Percentiles rank a stretch among this genome's conserved stretches.
Conservation (phyloP, 2,113 vertebrate genomes). For the Microtus montanus region DNA sequence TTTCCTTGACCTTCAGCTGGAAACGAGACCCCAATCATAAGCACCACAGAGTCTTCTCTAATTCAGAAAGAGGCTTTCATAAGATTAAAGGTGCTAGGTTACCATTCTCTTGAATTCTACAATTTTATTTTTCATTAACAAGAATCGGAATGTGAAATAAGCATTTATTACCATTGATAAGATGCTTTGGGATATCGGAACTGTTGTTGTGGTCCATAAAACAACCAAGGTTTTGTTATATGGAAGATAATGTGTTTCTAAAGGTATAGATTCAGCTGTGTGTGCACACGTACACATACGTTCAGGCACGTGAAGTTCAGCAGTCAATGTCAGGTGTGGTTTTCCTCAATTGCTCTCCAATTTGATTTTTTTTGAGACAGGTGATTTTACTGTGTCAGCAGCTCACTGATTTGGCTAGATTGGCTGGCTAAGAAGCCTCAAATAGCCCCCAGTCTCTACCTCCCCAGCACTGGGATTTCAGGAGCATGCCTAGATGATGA, state of each 20-base stretch:
- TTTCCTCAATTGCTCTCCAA: not conserved
- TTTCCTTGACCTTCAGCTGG: not conserved
- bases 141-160: not conserved
- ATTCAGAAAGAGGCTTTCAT: constrained; percentile 40
- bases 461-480: not conserved
- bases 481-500: not conserved
- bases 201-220: not conserved
- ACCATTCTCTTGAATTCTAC: not conserved
- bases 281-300: not conserved
- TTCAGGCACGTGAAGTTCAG: no score
- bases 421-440: not conserved
- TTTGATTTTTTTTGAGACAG: not conserved
- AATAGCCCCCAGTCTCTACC: not conserved
- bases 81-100: constrained; percentile 20
- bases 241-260: constrained; percentile 15
- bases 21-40: constrained; percentile 30
- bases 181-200: constrained; percentile 4
- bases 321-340: no score
- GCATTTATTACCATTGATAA: constrained; percentile 21
- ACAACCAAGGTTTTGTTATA: not conserved
- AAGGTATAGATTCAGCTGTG: not conserved
- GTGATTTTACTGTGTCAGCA: not conserved
- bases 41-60: constrained; percentile 31
- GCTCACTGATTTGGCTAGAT: not conserved
- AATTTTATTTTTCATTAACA: not conserved